Evolutionary conservation across 2,797 vertebrate species (phyloP), one percentile per base, ranked within the genome.

Genomic region (Helicolenus hilgendorfi): DNA sequence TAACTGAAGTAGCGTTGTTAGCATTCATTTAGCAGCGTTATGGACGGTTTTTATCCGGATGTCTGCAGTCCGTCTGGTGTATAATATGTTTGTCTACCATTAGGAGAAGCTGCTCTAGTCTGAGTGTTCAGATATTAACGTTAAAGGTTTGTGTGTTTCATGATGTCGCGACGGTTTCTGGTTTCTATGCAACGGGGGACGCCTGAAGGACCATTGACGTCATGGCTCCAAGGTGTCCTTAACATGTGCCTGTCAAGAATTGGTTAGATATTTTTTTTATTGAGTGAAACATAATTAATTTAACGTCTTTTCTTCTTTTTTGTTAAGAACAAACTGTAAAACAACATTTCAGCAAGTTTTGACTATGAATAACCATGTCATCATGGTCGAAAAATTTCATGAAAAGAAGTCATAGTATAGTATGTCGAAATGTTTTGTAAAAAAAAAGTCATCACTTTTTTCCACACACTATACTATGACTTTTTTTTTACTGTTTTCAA

Each of bases 181-280:
- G 96, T 97, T 96, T 77, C 96, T 94, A 97, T 79, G 96, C 96
- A 97, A 97, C 96, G 88, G 89, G 36, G 95, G 29, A 97, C 95
- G 95, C 96, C 58, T 22, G 75, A 86, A 92, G 91, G 95, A 93
- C 94, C 95, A 0, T 59, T 29, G 36, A 49, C 1, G 0, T 10
- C 18, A 15, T 6, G 14, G 3, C 2, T n/a, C 13, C 0, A 3
- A 29, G 75, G 27, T 88, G 95, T 76, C 88, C 72, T 64, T 11
- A 20, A 29, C 5, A 78, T 4, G 8, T 90, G 96, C 95, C 96
- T 95, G 95, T 72, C 67, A 9, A 62, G 80, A 95, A 91, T 58
- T 41, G 38, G 41, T 45, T 0, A 11, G 38, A 1, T 45, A 18
- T 45, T 45, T 45, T 45, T 15, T 45, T 45, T 41, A 41, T 56